Evolutionary conservation across 2,888 invertebrate genomes (phyloP).

Genomic region (Ormyrus pomaceus): DNA sequence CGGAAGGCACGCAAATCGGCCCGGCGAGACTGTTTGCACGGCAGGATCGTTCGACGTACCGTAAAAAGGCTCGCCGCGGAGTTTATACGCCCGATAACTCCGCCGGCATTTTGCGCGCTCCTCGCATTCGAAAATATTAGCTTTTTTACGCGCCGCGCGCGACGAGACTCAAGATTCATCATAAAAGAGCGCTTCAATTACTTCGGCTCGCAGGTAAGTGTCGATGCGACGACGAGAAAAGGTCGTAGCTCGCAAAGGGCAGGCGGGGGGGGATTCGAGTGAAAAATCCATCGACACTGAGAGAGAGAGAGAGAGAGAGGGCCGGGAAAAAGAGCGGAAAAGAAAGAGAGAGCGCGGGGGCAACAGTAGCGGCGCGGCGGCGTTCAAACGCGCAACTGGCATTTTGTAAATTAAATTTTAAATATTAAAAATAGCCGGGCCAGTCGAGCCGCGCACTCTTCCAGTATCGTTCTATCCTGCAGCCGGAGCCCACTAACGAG

Average conservation of each 20-base stretch:
- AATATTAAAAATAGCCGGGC: constrained; percentile 74
- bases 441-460: constrained; percentile 58
- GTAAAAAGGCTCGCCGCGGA: too few relatives aligned
- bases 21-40: not conserved
- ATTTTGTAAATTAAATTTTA: constrained; percentile 76
- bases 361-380: not conserved
- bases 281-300: constrained; percentile 36
- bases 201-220: constrained; percentile 9
- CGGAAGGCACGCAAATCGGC: too few relatives aligned
- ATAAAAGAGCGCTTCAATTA: constrained; percentile 24
- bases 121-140: constrained; percentile 8
- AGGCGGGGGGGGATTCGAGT: constrained; percentile 7
- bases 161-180: constrained; percentile 19
- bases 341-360: constrained; percentile 49
- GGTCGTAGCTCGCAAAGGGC: not conserved
- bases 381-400: constrained; percentile 66
- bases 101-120: too few relatives aligned
- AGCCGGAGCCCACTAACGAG: constrained; percentile 63
- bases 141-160: constrained; percentile 19
- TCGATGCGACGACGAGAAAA: constrained; percentile 20
- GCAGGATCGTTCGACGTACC: not conserved
- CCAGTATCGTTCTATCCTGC: constrained; percentile 57
- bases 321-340: constrained; percentile 14
- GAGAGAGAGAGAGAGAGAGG: constrained; percentile 19
- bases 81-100: too few relatives aligned